Base-by-base conservation (phyloP, 2,113 vertebrate genomes). In the Cisticola juncidis region DNA sequence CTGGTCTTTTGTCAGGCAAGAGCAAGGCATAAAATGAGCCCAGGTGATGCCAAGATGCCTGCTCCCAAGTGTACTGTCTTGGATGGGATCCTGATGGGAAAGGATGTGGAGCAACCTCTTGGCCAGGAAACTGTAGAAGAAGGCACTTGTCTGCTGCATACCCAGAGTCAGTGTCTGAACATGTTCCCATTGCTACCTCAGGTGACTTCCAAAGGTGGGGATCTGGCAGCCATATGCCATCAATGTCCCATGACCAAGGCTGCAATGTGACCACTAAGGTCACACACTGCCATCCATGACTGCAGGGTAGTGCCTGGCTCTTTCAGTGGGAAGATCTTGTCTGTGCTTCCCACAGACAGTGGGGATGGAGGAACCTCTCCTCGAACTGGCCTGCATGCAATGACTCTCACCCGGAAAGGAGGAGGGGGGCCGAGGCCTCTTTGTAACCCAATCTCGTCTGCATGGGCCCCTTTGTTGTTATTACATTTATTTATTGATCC, bases 401-500 rank as follows among this genome's bases (percentile, higher is more conserved):
- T 73, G 94, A 82, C 71, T 90, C 90, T 78, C 6, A 9, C 86
- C 62, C 51, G 56, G 94, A 94, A 93, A 95, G 92, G 60, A 81
- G 91, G 88, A 74, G 88, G 95, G 90, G 86, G 76, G 80, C 13
- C 0, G 64, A 94, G 92, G 88, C 91, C 94, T 94, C 90, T 95
- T 97, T 95, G 94, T 96, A 95, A 96, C 94, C 79, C 91, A 96
- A 96, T 95, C 93, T 94, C 15, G 58, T 95, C 94, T 96, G 81
- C 68, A 83, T 94, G 79, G 96, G 96, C 95, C 95, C 88, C 92
- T 96, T 93, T 91, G 93, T 96, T 96, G 93, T 95, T 97, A 96
- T 93, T 96, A 88, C 93, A 92, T 94, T 94, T 95, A 92, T 95
- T 95, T 96, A 97, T 95, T 95, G 92, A 94, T 95, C 83, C 26